Percentiles rank a stretch among this genome's conserved stretches.
Conservation (phyloP, 2,113 vertebrate species). For the Mobula birostris region DNA sequence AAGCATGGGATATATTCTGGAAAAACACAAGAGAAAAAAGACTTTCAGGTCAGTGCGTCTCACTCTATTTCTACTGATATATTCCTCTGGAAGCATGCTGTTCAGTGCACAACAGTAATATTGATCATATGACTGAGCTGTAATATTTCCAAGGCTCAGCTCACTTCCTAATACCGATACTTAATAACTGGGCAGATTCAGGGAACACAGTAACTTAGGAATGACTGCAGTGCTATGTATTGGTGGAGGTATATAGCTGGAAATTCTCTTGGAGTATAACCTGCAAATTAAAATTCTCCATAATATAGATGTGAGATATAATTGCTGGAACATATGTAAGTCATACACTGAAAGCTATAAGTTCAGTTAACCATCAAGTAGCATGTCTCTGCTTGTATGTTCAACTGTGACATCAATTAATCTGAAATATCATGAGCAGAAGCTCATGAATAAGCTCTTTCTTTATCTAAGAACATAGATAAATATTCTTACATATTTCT, state of each 20-base stretch:
- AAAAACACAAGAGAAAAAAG: conserved; percentile 61
- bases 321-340: too few relatives aligned
- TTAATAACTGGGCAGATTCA: background rate
- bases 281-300: too few relatives aligned
- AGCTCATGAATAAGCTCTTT: background rate
- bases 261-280: too few relatives aligned
- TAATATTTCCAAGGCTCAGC: background rate
- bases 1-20: conserved; percentile 70
- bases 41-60: conserved; percentile 59
- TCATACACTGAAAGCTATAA: background rate
- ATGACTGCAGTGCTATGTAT: background rate
- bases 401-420: background rate
- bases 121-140: background rate
- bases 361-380: background rate
- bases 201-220: background rate
- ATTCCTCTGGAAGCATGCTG: too few relatives aligned
- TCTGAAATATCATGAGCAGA: background rate
- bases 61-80: background rate
- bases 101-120: background rate
- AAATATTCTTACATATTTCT: background rate
- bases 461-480: background rate
- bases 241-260: background rate
- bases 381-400: too few relatives aligned
- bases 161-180: background rate
- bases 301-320: too few relatives aligned